Conservation (phyloP, 2,888 invertebrate species). For the Tribolium freemani region DNA sequence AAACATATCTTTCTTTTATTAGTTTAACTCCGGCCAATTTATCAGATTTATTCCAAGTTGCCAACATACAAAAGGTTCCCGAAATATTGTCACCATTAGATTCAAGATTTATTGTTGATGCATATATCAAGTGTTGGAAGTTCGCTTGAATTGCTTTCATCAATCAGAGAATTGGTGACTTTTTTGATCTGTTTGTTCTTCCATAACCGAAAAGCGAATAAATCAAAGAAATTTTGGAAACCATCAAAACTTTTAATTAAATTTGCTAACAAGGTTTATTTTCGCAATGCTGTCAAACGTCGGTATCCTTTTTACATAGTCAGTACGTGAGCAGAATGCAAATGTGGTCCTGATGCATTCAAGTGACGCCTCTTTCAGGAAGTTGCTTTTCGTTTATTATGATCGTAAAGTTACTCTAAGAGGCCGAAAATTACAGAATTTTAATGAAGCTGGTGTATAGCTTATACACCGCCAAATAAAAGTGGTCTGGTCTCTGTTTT, state of each 20-base stretch:
- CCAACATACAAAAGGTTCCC: conserved; percentile 9
- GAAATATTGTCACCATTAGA: conserved; percentile 21
- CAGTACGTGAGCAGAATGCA: conserved; percentile 1
- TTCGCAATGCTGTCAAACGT: not conserved
- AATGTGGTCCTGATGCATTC: not conserved
- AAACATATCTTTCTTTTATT: conserved; percentile 19
- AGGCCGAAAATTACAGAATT: conserved; percentile 6
- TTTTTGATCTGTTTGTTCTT: not conserved
- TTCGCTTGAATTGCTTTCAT: not conserved
- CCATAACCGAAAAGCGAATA: not conserved
- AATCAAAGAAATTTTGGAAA: not conserved
- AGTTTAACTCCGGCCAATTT: conserved; percentile 7
- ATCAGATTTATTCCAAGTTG: conserved; percentile 17
- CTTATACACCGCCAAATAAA: not conserved
- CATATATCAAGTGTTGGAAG: no score
- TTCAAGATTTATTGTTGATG: not conserved
- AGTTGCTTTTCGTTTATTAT: conserved; percentile 4
- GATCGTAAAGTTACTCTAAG: not conserved
- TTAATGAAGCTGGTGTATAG: not conserved
- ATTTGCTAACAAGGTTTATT: not conserved
- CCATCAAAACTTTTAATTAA: not conserved
- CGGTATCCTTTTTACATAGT: not conserved
- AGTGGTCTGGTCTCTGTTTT: not conserved
- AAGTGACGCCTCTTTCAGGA: conserved; percentile 1
- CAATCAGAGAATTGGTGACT: not conserved